These are phyloP conservation scores for Promerops cafer DNA, from an alignment of 2,113 vertebrate genomes.

Conservation along the genomic window DNA sequence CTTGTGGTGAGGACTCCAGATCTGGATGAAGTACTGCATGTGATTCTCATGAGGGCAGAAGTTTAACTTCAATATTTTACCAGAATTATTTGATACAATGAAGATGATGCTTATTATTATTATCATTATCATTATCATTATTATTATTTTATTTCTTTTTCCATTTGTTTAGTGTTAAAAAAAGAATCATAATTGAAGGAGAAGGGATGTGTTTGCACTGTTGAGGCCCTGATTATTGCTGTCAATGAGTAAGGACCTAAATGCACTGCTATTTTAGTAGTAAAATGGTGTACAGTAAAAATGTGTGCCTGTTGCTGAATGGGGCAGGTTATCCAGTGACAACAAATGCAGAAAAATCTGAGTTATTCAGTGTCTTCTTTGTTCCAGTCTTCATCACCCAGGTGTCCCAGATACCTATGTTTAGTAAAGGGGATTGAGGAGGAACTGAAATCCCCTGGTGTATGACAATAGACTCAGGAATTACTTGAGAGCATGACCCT, in stretches of 20 bases:
- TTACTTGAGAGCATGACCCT: neutral
- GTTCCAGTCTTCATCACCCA: neutral
- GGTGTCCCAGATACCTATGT: neutral
- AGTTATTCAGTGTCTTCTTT: neutral
- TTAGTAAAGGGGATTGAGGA: neutral
- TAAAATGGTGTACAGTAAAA: neutral
- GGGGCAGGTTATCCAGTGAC: neutral
- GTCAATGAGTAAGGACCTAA: neutral
- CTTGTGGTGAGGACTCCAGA: neutral
- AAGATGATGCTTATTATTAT: neutral
- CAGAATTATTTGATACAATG: neutral
- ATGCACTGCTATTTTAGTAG: neutral
- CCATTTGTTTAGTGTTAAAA: neutral
- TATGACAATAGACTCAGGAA: neutral
- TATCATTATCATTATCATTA: neutral
- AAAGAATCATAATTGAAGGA: neutral
- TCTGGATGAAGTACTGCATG: neutral
- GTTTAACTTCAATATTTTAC: neutral
- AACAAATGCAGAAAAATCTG: neutral
- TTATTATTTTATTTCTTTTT: neutral
- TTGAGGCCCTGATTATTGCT: neutral
- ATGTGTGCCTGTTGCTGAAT: neutral
- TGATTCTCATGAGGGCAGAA: neutral
- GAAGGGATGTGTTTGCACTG: neutral
- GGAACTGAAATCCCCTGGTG: neutral